Evolutionary conservation across 2,797 vertebrate species (phyloP).

Genomic region (Morus bassanus): DNA sequence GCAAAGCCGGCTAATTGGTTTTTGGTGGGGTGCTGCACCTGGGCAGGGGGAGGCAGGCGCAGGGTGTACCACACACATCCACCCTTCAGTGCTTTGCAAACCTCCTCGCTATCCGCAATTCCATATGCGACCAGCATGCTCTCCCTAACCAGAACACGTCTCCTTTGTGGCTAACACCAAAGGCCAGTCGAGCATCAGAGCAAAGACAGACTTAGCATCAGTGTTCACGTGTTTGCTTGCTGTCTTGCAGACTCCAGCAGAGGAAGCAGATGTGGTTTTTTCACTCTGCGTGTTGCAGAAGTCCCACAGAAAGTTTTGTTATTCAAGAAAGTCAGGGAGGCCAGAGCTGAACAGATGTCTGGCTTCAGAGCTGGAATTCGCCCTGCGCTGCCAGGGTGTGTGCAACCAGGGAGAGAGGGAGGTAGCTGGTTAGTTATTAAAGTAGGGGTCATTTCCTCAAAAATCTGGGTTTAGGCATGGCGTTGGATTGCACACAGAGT

Average conservation of each 20-base stretch:
- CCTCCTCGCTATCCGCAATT: accelerated
- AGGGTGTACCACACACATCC: neutral
- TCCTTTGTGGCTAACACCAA: neutral
- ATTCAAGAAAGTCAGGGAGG: neutral
- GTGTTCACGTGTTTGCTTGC: accelerated
- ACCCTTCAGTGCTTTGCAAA: neutral
- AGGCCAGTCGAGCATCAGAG: neutral
- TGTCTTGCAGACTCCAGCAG: neutral
- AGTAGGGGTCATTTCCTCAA: neutral
- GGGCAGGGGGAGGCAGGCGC: neutral
- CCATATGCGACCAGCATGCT: accelerated
- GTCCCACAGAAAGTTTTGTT: neutral
- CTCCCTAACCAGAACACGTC: neutral
- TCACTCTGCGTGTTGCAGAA: neutral
- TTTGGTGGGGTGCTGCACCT: neutral
- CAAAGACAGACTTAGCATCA: accelerated
- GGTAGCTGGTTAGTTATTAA: neutral
- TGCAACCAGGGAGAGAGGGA: neutral
- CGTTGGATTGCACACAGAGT: neutral
- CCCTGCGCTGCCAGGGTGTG: neutral
- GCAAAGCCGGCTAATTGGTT: neutral
- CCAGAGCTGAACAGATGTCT: accelerated
- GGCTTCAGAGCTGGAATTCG: neutral
- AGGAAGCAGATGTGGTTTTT: neutral
- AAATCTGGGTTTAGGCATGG: neutral